A percentile compares a stretch with the other conserved stretches of the same genome.
phyloP scores from a whole-genome alignment of 2,888 invertebrate genomes.

The Acronicta aceris region DNA sequence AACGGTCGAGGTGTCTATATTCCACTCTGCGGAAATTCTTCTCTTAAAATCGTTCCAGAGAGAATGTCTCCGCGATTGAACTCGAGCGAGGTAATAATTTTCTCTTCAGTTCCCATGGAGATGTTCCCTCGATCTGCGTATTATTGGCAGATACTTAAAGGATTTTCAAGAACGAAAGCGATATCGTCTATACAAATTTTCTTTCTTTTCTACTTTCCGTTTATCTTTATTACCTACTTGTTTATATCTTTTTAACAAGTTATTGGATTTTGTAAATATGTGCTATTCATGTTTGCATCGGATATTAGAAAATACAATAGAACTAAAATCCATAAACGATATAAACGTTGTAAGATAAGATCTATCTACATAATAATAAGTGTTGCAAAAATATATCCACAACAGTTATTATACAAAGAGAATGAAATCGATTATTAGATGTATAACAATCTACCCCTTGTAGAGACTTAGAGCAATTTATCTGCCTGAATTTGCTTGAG shows the following conservation, averaged over 20 bases:
- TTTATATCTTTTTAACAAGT: constrained; percentile 32
- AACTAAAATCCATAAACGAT: constrained; percentile 2
- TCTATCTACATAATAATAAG: not conserved
- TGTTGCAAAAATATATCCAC: too few relatives aligned
- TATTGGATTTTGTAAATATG: constrained; percentile 36
- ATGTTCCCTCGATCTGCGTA: constrained; percentile 75
- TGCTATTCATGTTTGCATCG: constrained; percentile 10
- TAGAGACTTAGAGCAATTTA: constrained; percentile 55
- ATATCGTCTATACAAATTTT: constrained; percentile 62
- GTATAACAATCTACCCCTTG: constrained; percentile 45
- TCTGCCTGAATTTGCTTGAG: constrained; percentile 58
- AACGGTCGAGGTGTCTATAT: constrained; percentile 87
- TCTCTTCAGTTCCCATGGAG: constrained; percentile 75
- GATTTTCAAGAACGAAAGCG: constrained; percentile 69
- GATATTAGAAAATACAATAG: constrained; percentile 25
- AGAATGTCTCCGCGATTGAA: constrained; percentile 79
- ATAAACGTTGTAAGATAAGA: constrained; percentile 6
- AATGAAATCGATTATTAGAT: constrained; percentile 30
- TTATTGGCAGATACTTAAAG: constrained; percentile 75
- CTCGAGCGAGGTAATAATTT: constrained; percentile 83
- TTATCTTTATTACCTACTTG: constrained; percentile 35
- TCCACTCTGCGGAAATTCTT: constrained; percentile 82
- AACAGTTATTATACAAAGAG: constrained; percentile 5
- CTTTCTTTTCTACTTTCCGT: constrained; percentile 30
- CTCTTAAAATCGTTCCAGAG: constrained; percentile 77